Base-by-base conservation (phyloP, 2,113 vertebrate genomes). In the Halichoeres trimaculatus region DNA sequence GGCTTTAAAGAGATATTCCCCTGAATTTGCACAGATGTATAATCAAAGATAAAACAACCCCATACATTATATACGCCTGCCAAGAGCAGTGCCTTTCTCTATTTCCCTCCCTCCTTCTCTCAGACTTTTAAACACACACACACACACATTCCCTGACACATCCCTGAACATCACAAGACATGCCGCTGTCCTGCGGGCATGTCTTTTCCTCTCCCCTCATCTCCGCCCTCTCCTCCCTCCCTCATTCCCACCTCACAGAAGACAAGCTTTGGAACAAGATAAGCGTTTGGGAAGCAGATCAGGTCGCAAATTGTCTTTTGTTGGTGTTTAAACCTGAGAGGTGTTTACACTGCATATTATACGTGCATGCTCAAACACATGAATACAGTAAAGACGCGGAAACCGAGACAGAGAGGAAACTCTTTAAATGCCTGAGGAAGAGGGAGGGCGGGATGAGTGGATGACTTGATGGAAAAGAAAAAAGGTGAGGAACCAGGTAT, bases 121-220 rank as follows among this genome's bases (percentile, higher is more conserved):
- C 51, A 13, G 16, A 75, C 24, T 75, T 40, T 68, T 30, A n/a
- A n/a, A n/a, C n/a, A 30, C 30, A 30, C 54, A 54, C 48, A 79
- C 41, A 47, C 43, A 64, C 72, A 75, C 70, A 59, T 23, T 84
- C 70, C 77, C 81, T 74, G 66, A 88, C 85, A 89, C 51, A 75
- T 80, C 38, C 30, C 68, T 66, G 50, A 87, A 92, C 85, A 90
- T 92, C 86, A 91, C 68, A 89, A 76, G 70, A 62, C 66, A 60
- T 23, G 63, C 88, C 67, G 69, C 67, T 53, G 70, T 73, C 88
- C 78, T 4, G 17, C 58, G 74, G 89, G 87, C 84, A 84, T 78
- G 85, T 88, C 62, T 76, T 83, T 88, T 86, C 80, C 74, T 83
- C 57, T 66, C 62, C 66, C 48, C 66, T 66, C 34, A 58, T 45